Evolutionary conservation across 2,888 invertebrate species (phyloP), one percentile per base, ranked within the genome.

Genomic region (Chrysina gloriosa): DNA sequence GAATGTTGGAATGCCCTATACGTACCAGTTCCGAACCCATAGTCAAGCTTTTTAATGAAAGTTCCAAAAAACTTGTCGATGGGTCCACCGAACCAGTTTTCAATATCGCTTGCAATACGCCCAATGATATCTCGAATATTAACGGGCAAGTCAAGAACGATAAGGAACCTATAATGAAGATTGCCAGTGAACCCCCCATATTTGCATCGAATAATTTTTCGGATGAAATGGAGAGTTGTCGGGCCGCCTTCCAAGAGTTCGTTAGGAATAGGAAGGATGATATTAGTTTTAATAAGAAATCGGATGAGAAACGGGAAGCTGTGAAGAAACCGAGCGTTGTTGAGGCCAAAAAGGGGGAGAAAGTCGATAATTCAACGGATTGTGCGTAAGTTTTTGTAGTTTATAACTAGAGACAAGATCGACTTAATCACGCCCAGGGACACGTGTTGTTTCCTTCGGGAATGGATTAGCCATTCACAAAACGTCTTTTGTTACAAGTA

Each of bases 101-200:
- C 14, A 58, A 58, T 14, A 42, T 54, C 7, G 39, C 63, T 16
- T 54, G 45, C 21, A 56, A 27, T 42, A 31, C 69, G 0, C 39
- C 69, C 11, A 65, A 42, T 19, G 69, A 65, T 61, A n/a, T 29
- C 23, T 19, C 50, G 9, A 63, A 52, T 14, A 14, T 54, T 1
- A 56, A 56, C n/a, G 52, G 52, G 2, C 58, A 54, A 23, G 27
- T 48, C 34, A 72, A 71, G 61, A 61, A 42, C 16, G 58, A 69
- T 9, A 74, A 72, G 69, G 73, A 75, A 65, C 73, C 74, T 6
- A 52, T 69, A 19, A 73, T 73, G 50, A 76, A 76, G 70, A 69
- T 76, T 7, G 75, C 74, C 1, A 75, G 71, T 45, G 76, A 76
- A 70, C 71, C 75, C 2, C 76, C 76, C 1, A 58, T 70, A 14